Conservation (phyloP, 1,140 invertebrate species). For the Drosophila fuyamai region DNA sequence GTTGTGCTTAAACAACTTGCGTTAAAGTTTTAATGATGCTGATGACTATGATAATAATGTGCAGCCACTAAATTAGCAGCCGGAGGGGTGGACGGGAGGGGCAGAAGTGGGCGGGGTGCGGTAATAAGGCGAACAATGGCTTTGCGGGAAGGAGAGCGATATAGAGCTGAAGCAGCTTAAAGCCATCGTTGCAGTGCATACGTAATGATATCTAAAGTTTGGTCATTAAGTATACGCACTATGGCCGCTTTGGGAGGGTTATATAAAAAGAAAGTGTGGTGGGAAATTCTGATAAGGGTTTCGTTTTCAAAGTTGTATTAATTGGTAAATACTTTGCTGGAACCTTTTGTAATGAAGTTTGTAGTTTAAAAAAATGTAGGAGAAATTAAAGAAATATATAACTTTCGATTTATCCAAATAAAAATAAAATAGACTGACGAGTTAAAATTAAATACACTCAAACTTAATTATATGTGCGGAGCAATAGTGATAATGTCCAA, state of each 20-base stretch:
- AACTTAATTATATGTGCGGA: no score
- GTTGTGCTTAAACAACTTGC: conserved; percentile 72
- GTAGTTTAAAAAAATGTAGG: no score
- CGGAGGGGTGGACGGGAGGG: conserved; percentile 14
- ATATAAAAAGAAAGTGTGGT: neutral
- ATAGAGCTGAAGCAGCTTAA: conserved; percentile 11
- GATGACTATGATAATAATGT: conserved; percentile 82
- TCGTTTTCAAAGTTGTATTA: no score
- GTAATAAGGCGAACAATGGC: conserved; percentile 39
- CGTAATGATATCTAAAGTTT: conserved; percentile 10
- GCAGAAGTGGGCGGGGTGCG: conserved; percentile 11
- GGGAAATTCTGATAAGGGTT: no score
- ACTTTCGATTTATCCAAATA: no score
- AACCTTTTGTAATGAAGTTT: no score
- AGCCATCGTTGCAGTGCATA: conserved; percentile 23
- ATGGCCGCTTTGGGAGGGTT: neutral
- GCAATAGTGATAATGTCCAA: no score
- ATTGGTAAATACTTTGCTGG: no score
- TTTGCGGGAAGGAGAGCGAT: neutral
- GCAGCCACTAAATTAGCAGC: conserved; percentile 79
- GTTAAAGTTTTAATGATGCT: conserved; percentile 80
- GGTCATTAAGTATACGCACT: conserved; percentile 18
- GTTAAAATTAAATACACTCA: no score
- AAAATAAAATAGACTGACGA: no score
- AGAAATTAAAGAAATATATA: no score